A percentile compares a stretch with the other conserved stretches of the same genome.
These are phyloP conservation scores for Sinopyrophorus schimmeli DNA, from an alignment of 2,888 invertebrate species.

Conservation along the genomic window DNA sequence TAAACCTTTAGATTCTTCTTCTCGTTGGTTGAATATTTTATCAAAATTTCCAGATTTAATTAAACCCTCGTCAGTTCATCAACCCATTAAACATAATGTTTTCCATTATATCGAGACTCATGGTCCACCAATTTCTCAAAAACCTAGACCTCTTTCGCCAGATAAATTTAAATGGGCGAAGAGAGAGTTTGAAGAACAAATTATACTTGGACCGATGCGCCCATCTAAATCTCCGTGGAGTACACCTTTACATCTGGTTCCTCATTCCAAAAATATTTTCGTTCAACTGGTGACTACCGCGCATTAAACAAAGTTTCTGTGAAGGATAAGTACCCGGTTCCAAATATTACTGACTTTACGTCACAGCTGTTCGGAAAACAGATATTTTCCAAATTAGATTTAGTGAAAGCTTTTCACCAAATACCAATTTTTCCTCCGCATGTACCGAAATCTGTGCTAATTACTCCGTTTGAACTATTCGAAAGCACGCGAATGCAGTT, in stretches of 20 bases:
- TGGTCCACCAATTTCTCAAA: slow-evolving; percentile 36
- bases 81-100: slow-evolving; percentile 34
- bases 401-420: too few relatives aligned
- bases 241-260: slow-evolving; percentile 40
- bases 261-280: slow-evolving; percentile 37
- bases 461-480: too few relatives aligned
- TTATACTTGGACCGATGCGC: slow-evolving; percentile 35
- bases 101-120: slow-evolving; percentile 39
- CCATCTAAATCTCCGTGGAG: slow-evolving; percentile 42
- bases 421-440: too few relatives aligned
- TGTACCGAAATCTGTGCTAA: too few relatives aligned
- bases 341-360: too few relatives aligned
- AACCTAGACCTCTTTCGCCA: slow-evolving; percentile 44
- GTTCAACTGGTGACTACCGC: slow-evolving; percentile 39
- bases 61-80: too few relatives aligned
- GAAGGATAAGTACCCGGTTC: slow-evolving; percentile 53
- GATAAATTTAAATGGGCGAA: slow-evolving; percentile 37
- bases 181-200: slow-evolving; percentile 38
- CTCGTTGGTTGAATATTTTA: too few relatives aligned
- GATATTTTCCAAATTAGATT: too few relatives aligned
- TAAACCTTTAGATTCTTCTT: too few relatives aligned
- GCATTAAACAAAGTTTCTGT: slow-evolving; percentile 39
- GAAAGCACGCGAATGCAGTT: too few relatives aligned
- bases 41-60: too few relatives aligned
- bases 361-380: too few relatives aligned